phyloP scores from a whole-genome alignment of 1,140 invertebrate genomes.

The Araneus ventricosus region DNA sequence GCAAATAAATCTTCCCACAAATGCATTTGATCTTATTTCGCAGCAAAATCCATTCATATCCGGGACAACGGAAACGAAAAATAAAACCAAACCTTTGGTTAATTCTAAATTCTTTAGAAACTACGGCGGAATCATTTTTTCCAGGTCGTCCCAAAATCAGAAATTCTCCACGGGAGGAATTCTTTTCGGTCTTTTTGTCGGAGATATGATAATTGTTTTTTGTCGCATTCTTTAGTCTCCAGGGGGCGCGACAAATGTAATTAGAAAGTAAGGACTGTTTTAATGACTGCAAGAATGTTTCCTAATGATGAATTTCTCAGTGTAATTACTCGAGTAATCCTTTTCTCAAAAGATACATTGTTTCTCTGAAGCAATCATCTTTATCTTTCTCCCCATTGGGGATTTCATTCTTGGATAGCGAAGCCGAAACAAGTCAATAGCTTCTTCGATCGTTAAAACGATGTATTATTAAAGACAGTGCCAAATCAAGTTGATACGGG shows the following conservation, averaged over 20 bases:
- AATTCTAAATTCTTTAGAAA: slow-evolving; percentile 35
- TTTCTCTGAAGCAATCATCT: background rate
- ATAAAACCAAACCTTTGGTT: background rate
- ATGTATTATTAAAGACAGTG: background rate
- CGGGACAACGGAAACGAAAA: background rate
- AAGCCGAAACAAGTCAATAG: too few relatives aligned
- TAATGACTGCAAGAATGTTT: slow-evolving; percentile 49
- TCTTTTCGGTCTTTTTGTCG: slow-evolving; percentile 15
- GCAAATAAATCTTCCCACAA: background rate
- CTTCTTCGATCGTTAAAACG: background rate
- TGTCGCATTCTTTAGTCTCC: slow-evolving; percentile 26
- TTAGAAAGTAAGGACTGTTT: slow-evolving; percentile 37
- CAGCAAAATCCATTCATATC: background rate
- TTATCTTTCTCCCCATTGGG: background rate
- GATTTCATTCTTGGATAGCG: too few relatives aligned
- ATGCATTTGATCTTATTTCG: slow-evolving; percentile 19
- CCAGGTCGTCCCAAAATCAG: background rate
- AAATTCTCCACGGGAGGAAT: background rate
- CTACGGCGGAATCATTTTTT: slow-evolving; percentile 17
- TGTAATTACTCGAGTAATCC: slow-evolving; percentile 24
- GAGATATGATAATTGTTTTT: slow-evolving; percentile 56
- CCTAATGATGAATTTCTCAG: background rate
- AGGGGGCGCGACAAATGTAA: slow-evolving; percentile 46
- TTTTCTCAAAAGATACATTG: background rate
- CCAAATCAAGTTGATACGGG: too few relatives aligned